Base-by-base conservation (phyloP, 2,888 invertebrate species). In the Diarsia rubi region DNA sequence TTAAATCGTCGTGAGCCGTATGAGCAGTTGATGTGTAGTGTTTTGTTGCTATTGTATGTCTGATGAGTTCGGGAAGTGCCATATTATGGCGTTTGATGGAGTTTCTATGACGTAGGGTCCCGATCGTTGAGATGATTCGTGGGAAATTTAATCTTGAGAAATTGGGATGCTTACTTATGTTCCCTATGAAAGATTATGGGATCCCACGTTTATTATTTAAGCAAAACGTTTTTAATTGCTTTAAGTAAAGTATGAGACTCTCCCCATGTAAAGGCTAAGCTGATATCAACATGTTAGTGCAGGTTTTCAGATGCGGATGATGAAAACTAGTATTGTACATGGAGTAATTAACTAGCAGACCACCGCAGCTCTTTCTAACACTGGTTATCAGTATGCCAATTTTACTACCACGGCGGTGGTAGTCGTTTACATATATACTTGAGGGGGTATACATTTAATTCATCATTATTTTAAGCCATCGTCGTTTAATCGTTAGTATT, bases 1-100 rank as follows among this genome's bases (percentile, higher is more conserved):
- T 86, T 75, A 79, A 78, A 86, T 78, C 67, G 73, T 79, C 78
- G 75, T 66, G 73, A 73, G 73, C 78, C 69, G 14, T 73, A 19
- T 54, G 72, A 54, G 12, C 67, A 79, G 70, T 78, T 80, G 84
- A 83, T 84, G 77, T 75, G 68, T 66, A 77, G 59, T 72, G 72
- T 69, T 52, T 60, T 75, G 60, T 68, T 63, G 27, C 52, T 68
- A 68, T 69, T 72, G 69, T 84, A 57, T 67, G n/a, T 12, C 27
- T 63, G 84, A 71, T 67, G 67, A 84, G 64, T 69, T 77, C 45
- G 24, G 68, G 54, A 73, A 78, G 54, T 45, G n/a, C 11, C 4
- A 2, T 63, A 19, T 19, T n/a, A 65, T 42, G 27, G 44, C 27
- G 62, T 63, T 45, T 37, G 45, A 63, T 63, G 42, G 45, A 63